A percentile compares a stretch with the other conserved stretches of the same genome.
Conservation (phyloP, 2,797 vertebrate species). For the Rhinichthys osculus region DNA sequence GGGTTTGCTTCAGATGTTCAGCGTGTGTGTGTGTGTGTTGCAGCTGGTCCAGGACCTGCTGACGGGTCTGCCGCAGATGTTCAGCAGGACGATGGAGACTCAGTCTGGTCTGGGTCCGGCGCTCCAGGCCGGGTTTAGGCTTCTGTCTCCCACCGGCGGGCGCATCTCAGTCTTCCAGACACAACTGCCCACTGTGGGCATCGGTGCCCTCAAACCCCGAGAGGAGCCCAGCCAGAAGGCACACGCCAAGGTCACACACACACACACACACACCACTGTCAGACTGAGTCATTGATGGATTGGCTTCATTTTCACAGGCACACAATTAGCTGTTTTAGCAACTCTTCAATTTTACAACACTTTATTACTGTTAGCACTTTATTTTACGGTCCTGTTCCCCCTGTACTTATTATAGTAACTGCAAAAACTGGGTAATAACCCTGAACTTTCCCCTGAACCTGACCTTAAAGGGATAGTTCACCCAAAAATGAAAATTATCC, state of each 20-base stretch:
- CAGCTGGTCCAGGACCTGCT: slow-evolving; percentile 94
- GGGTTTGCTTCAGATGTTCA: slow-evolving; percentile 89
- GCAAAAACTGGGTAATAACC: no score
- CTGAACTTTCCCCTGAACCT: no score
- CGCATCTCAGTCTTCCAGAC: slow-evolving; percentile 95
- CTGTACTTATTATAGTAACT: no score
- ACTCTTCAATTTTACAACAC: no score
- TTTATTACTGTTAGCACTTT: no score
- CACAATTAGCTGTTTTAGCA: no score
- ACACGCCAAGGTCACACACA: slow-evolving; percentile 84
- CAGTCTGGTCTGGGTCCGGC: slow-evolving; percentile 94
- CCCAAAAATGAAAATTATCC: no score
- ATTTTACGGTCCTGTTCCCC: no score
- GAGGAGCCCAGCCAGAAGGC: slow-evolving; percentile 93
- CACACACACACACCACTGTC: not conserved
- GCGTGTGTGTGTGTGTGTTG: not conserved
- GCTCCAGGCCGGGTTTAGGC: slow-evolving; percentile 92
- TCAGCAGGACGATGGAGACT: slow-evolving; percentile 93
- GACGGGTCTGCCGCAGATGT: slow-evolving; percentile 90
- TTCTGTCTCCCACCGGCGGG: slow-evolving; percentile 93
- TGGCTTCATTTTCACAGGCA: not conserved
- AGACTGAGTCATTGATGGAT: not conserved
- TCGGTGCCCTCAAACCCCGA: slow-evolving; percentile 88
- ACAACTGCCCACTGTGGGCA: slow-evolving; percentile 90
- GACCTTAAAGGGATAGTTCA: no score